Evolutionary conservation across 2,113 vertebrate genomes (phyloP), one percentile per base, ranked within the genome.

Genomic region (Callochromis pleurospilus): DNA sequence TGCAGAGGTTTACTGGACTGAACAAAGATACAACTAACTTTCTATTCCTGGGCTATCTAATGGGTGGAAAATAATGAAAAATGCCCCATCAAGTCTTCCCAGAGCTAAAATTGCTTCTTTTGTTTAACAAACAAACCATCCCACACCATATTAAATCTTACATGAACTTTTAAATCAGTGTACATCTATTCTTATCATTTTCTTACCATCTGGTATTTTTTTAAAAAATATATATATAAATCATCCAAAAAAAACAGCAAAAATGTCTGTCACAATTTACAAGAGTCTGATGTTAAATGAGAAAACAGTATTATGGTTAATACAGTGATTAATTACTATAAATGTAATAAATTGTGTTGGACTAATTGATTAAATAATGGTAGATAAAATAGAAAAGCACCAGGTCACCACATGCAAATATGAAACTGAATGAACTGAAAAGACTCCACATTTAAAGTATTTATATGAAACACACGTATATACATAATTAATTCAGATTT

Each of bases 281-380:
- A 75, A 47, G 40, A 75, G 40, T 29, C 5, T 24, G 13, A 29
- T 7, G 40, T 70, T 40, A 13, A 70, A 70, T 45, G 24, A 75
- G 6, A 47, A 45, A 75, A 19, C 40, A 47, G 24, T 47, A 29
- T 47, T 75, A 75, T 7, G 9, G 15, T 47, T 29, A 47, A 17
- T 26, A 75, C 42, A 75, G 47, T 47, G 40, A 47, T 75, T 29
- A 47, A 75, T 75, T 47, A 75, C 68, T 75, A 29, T 47, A 47
- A 45, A 26, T 47, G 24, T 45, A 17, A 75, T 47, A 11, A 19
- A 75, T 49, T 47, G 40, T 75, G 3, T 17, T 17, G 14, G 14
- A 75, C 40, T 75, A 47, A 47, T 45, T 70, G 36, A 70, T 70
- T 24, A 15, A 73, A 73, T 73, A 73, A 47, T 45, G 13, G 21